A percentile compares a stretch with the other conserved stretches of the same genome.
phyloP scores from a whole-genome alignment of 2,113 vertebrate genomes.

The Morone saxatilis region DNA sequence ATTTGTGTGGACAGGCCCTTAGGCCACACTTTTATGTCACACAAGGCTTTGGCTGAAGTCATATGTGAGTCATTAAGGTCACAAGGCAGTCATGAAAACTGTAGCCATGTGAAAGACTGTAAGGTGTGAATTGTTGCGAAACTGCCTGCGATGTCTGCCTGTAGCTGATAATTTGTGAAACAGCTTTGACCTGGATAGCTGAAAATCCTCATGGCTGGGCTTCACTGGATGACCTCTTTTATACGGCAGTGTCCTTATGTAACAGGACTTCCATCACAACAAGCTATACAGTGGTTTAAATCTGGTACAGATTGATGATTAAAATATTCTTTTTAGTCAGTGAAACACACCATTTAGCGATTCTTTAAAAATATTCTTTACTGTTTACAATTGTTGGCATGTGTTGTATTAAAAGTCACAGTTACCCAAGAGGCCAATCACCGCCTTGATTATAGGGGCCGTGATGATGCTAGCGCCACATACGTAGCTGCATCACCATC shows the following conservation, averaged over 20 bases:
- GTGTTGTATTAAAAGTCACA: constrained; percentile 7
- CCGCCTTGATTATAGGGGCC: constrained; percentile 12
- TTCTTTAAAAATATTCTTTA: background rate
- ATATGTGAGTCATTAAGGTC: constrained; percentile 23
- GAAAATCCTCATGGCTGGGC: constrained; percentile 11
- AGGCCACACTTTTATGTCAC: background rate
- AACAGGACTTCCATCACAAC: background rate
- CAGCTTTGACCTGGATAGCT: constrained; percentile 25
- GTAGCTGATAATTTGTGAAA: constrained; percentile 10
- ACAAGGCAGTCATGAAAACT: background rate
- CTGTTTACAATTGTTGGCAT: background rate
- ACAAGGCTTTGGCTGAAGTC: constrained; percentile 9
- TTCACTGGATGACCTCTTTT: constrained; percentile 27
- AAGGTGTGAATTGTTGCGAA: constrained; percentile 37
- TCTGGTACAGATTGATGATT: background rate
- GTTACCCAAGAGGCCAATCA: constrained; percentile 30
- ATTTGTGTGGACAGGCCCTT: no score
- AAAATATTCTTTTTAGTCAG: background rate
- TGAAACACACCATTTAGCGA: background rate
- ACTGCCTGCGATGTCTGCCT: background rate
- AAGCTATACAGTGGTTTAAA: background rate
- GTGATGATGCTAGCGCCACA: constrained; percentile 1
- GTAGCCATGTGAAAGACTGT: constrained; percentile 6
- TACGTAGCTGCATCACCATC: constrained; percentile 17
- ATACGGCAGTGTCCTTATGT: background rate